These are phyloP conservation scores for Myodes glareolus DNA, from an alignment of 2,113 vertebrate species.

Conservation along the genomic window DNA sequence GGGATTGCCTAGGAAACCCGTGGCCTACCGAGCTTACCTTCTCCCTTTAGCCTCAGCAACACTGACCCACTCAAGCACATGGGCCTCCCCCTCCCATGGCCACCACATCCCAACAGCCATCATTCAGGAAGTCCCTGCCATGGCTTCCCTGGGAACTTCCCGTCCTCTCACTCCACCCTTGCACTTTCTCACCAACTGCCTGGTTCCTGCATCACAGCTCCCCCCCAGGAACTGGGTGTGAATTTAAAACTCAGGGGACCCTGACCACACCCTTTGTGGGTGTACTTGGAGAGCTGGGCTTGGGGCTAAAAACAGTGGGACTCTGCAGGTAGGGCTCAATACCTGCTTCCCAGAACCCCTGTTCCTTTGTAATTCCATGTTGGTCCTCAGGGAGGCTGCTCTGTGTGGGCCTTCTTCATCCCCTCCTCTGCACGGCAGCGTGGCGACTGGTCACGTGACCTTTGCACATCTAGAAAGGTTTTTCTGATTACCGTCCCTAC, in stretches of 20 bases:
- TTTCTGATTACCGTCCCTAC: neutral
- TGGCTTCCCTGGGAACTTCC: neutral
- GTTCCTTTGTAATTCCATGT: neutral
- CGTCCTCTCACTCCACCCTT: neutral
- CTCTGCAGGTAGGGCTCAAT: neutral
- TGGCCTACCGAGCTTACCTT: neutral
- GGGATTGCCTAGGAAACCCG: neutral
- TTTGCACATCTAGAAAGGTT: neutral
- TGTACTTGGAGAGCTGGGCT: neutral
- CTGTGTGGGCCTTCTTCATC: rapidly evolving
- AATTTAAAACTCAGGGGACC: neutral
- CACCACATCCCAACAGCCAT: neutral
- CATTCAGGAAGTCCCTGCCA: neutral
- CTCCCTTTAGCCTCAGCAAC: neutral
- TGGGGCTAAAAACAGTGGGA: neutral
- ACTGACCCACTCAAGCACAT: neutral
- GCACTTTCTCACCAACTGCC: neutral
- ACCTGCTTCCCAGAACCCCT: rapidly evolving
- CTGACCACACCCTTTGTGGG: too few relatives aligned
- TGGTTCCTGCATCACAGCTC: neutral
- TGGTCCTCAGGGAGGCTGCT: rapidly evolving
- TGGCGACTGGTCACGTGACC: rapidly evolving
- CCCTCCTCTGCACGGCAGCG: neutral
- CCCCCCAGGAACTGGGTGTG: too few relatives aligned
- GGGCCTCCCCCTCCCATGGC: neutral